Conservation (phyloP, 2,888 invertebrate species). For the Chrysotoxum bicinctum region DNA sequence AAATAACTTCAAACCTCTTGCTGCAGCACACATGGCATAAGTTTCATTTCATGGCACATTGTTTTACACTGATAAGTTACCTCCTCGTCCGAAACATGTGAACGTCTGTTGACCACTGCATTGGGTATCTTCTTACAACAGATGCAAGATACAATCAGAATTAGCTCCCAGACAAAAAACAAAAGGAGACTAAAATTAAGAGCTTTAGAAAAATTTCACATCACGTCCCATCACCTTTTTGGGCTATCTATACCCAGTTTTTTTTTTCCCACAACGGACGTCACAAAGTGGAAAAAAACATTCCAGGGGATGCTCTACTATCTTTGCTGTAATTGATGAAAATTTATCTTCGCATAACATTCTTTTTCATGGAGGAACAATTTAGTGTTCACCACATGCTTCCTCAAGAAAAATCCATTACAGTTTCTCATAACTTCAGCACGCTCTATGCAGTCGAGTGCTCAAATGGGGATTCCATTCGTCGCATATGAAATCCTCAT, state of each 20-base stretch:
- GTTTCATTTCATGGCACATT: constrained; percentile 44
- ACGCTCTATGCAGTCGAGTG: constrained; percentile 14
- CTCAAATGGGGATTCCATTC: constrained; percentile 40
- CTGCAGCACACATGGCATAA: constrained; percentile 42
- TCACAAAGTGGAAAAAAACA: constrained; percentile 20
- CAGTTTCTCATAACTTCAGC: constrained; percentile 50
- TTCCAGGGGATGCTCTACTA: constrained; percentile 3
- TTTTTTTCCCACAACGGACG: neutral
- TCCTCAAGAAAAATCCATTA: constrained; percentile 40
- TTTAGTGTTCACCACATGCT: constrained; percentile 47
- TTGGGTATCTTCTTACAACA: constrained; percentile 44
- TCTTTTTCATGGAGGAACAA: constrained; percentile 39
- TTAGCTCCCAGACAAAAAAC: constrained; percentile 12
- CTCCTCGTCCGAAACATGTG: neutral
- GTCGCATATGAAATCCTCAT: constrained; percentile 41
- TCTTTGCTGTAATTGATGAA: constrained; percentile 59
- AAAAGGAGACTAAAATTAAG: constrained; percentile 3
- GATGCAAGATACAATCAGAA: constrained; percentile 60
- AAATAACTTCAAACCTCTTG: constrained; percentile 49
- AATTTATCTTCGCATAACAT: constrained; percentile 57
- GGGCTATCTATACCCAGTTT: too few species aligned
- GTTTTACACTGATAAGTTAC: neutral
- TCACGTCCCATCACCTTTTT: constrained; percentile 60
- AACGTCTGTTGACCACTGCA: constrained; percentile 48
- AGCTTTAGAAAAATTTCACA: constrained; percentile 28